Evolutionary conservation across 2,113 vertebrate genomes (phyloP), one percentile per base, ranked within the genome.

Genomic region (Microcebus ravelobensis): DNA sequence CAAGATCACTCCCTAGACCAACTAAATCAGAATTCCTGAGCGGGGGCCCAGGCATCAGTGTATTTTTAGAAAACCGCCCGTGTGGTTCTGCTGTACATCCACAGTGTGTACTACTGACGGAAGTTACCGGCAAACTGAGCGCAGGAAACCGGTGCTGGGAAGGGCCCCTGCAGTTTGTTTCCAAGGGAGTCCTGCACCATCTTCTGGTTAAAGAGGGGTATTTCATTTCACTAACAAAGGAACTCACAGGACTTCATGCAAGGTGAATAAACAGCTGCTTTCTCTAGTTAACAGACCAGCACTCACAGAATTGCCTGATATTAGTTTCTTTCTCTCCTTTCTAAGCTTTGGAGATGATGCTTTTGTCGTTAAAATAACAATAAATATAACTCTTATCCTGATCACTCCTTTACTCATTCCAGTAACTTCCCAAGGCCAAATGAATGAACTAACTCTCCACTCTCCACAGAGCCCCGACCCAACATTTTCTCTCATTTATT

Each of bases 191-290:
- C 17, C 59, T 73, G 77, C 90, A 8, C 97, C 97, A 96, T 2
- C 97, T 97, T 52, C 97, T 97, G 96, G 92, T 20, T 39, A 61
- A 29, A 65, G 50, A 52, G 3, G 15, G 17, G 77, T 1, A 95
- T 45, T 87, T 84, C 95, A 48, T 2, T 8, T 31, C 31, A 29
- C 1, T 2, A 7, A 25, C 52, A 31, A 55, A 59, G 36, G 39
- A 8, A 61, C 29, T n/a, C 25, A 27, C 68, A 17, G 31, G 2
- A 1, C 48, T 74, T 20, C 14, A 57, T 50, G 65, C 31, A n/a
- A 85, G 63, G 45, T 1, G 3, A 36, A 39, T 27, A 8, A 17
- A 36, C 5, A 42, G 45, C 13, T 9, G 14, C n/a, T 55, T 79
- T 55, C 55, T n/a, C 14, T 17, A 36, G 87, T 1, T 23, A 52